These are phyloP conservation scores for Theocolax elegans DNA, from an alignment of 1,140 invertebrate species.

Conservation along the genomic window DNA sequence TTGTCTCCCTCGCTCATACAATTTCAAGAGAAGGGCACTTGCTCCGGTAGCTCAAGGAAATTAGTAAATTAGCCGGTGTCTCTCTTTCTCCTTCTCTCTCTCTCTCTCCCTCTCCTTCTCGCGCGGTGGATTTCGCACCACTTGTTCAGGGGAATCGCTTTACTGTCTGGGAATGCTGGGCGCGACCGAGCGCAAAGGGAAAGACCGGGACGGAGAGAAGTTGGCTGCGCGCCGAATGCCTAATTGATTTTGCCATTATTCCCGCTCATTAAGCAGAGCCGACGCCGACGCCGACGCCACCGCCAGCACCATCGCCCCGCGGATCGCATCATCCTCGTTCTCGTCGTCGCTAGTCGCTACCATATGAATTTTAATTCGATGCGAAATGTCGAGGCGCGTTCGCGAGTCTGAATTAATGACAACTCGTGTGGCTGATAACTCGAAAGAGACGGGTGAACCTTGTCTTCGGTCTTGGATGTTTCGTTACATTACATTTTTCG, in stretches of 20 bases:
- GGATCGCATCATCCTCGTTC: conserved; percentile 10
- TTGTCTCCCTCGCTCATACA: neutral
- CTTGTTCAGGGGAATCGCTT: conserved; percentile 39
- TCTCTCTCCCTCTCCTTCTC: neutral
- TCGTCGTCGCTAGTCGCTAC: conserved; percentile 32
- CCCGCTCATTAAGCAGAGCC: conserved; percentile 41
- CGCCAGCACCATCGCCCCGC: no score
- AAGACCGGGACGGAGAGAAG: neutral
- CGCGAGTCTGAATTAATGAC: conserved; percentile 30
- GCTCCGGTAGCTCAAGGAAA: conserved; percentile 39
- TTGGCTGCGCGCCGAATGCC: conserved; percentile 41
- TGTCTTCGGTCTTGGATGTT: no score
- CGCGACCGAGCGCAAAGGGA: conserved; percentile 9
- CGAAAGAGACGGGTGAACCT: neutral
- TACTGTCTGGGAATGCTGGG: conserved; percentile 38
- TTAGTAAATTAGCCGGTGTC: conserved; percentile 40
- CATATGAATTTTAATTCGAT: conserved; percentile 41
- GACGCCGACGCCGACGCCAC: neutral
- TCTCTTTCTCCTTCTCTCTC: neutral
- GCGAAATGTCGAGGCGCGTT: neutral
- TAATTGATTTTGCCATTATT: conserved; percentile 46
- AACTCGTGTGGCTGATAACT: conserved; percentile 6
- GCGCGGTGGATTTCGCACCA: conserved; percentile 42
- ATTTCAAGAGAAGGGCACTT: conserved; percentile 11
- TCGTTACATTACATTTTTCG: conserved; percentile 13